Percentiles rank a stretch among this genome's conserved stretches.
These are phyloP conservation scores for Thrips palmi DNA, from an alignment of 1,140 invertebrate species.

Conservation along the genomic window DNA sequence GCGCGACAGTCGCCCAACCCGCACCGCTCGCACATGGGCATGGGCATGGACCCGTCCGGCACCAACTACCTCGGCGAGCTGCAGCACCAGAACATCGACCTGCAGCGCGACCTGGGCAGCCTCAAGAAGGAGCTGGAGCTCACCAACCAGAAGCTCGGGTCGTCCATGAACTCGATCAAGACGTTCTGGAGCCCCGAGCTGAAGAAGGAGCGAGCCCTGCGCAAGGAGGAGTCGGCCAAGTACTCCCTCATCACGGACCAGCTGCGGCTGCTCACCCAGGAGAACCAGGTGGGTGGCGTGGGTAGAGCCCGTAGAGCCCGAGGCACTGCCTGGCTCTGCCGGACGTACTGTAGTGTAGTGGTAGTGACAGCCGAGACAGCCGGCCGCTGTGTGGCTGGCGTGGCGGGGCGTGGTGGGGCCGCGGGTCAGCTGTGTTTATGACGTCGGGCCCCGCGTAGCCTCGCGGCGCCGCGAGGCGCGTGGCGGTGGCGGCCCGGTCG, in stretches of 20 bases:
- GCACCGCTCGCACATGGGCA: constrained; percentile 24
- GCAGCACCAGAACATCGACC: constrained; percentile 84
- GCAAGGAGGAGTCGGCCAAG: constrained; percentile 96
- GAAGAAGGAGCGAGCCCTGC: constrained; percentile 88
- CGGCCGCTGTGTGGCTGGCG: no score
- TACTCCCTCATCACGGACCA: constrained; percentile 94
- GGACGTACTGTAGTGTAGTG: no score
- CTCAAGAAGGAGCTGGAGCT: constrained; percentile 91
- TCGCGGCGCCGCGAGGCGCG: no score
- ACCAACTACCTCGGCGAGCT: constrained; percentile 71
- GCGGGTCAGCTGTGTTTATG: no score
- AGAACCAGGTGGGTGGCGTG: constrained; percentile 92
- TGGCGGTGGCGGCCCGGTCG: no score
- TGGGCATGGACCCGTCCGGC: constrained; percentile 32
- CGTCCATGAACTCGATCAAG: constrained; percentile 98
- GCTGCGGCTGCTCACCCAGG: constrained; percentile 85
- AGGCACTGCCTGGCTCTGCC: no score
- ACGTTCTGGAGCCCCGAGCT: constrained; percentile 99
- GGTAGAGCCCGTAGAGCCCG: no score
- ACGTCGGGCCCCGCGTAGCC: no score
- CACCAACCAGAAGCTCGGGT: constrained; percentile 94
- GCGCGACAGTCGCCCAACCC: constrained; percentile 55
- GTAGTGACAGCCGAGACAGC: no score
- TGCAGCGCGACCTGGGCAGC: constrained; percentile 90
- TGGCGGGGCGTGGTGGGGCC: no score